Evolutionary conservation across 2,888 invertebrate genomes (phyloP).

Genomic region (Hoplodrina ambigua): DNA sequence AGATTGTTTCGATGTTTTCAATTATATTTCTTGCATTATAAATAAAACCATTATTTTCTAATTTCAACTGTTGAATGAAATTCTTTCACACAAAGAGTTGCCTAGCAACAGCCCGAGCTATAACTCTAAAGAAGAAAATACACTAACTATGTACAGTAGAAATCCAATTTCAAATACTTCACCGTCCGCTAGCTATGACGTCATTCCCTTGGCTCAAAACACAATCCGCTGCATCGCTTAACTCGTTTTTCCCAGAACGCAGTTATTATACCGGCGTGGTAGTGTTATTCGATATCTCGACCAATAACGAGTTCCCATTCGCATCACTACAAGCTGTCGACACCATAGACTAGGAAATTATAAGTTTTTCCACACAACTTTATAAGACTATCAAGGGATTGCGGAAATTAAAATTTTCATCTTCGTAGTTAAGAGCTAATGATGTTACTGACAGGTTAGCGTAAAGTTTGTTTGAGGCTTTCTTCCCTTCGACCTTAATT

Average conservation of each 20-base stretch:
- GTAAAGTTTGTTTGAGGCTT: neutral
- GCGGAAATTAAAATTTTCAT: constrained; percentile 47
- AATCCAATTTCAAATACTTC: constrained; percentile 57
- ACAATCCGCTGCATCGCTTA: constrained; percentile 50
- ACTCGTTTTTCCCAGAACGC: constrained; percentile 42
- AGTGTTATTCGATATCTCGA: constrained; percentile 62
- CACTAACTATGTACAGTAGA: constrained; percentile 46
- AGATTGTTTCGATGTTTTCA: too few species aligned
- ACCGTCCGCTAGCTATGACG: constrained; percentile 36
- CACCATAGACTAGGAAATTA: constrained; percentile 55
- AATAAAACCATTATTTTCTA: neutral
- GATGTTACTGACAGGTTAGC: constrained; percentile 21
- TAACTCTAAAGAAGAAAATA: constrained; percentile 34
- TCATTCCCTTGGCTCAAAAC: constrained; percentile 42
- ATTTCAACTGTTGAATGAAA: constrained; percentile 14
- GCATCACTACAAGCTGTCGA: constrained; percentile 62
- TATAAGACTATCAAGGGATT: constrained; percentile 37
- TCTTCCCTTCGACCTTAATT: neutral
- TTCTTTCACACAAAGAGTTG: constrained; percentile 9
- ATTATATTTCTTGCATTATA: too few species aligned
- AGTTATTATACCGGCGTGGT: constrained; percentile 52
- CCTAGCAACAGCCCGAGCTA: constrained; percentile 21
- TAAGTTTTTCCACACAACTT: constrained; percentile 46
- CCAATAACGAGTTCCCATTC: constrained; percentile 63
- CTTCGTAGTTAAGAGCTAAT: constrained; percentile 14